These are phyloP conservation scores for Lordiphosa fenestrarum DNA, from an alignment of 2,888 invertebrate genomes.

Conservation along the genomic window DNA sequence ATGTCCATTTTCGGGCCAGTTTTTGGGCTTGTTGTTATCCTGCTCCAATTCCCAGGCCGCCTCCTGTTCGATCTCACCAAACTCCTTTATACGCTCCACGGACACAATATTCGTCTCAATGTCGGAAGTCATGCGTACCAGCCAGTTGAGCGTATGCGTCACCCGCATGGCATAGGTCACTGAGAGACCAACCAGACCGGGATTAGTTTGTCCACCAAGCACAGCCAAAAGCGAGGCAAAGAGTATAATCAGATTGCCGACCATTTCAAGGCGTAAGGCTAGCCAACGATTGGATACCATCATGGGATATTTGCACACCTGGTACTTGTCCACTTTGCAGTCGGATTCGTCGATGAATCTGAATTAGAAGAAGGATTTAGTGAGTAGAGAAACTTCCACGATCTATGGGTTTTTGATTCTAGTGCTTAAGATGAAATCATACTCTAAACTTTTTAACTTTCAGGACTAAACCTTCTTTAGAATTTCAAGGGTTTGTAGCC, in stretches of 20 bases:
- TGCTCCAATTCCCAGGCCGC: conserved; percentile 87
- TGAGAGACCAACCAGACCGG: conserved; percentile 93
- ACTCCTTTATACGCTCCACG: conserved; percentile 98
- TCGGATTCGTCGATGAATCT: conserved; percentile 95
- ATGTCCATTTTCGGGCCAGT: conserved; percentile 92
- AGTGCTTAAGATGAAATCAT: no score
- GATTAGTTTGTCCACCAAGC: conserved; percentile 85
- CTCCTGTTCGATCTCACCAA: conserved; percentile 92
- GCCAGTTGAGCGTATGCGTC: conserved; percentile 97
- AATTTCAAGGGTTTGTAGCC: no score
- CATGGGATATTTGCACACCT: conserved; percentile 95
- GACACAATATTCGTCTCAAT: conserved; percentile 98
- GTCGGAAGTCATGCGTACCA: conserved; percentile 97
- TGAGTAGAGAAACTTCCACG: no score
- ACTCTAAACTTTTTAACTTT: no score
- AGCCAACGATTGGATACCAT: conserved; percentile 97
- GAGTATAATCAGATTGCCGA: conserved; percentile 97
- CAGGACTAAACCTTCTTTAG: no score
- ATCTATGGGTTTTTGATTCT: no score
- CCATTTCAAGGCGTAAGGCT: conserved; percentile 95
- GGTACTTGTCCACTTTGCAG: conserved; percentile 93
- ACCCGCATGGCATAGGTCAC: conserved; percentile 93
- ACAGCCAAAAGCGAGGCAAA: conserved; percentile 97
- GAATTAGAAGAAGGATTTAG: background rate
- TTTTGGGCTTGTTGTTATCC: conserved; percentile 83